These are phyloP conservation scores for Nematostella vectensis DNA, from an alignment of 92 coral and sea anemone species.

Conservation along the genomic window DNA sequence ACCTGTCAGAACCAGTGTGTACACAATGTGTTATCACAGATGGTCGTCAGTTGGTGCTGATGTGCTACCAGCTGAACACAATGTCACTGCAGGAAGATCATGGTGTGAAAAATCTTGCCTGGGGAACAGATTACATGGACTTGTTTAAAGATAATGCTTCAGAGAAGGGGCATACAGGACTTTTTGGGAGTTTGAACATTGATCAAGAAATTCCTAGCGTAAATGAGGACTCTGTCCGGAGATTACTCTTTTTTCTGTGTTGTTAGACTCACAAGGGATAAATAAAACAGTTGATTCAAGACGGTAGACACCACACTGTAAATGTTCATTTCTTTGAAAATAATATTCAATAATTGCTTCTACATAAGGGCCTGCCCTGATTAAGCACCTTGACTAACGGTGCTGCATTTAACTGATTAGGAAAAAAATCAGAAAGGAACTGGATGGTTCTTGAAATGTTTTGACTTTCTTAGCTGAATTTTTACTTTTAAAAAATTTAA, in stretches of 20 bases:
- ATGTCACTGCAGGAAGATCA: conserved; percentile 86
- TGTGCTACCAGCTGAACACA: conserved; percentile 91
- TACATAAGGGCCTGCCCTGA: no score
- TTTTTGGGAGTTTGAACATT: conserved; percentile 59
- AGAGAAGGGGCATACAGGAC: conserved; percentile 20
- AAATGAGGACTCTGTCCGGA: conserved; percentile 64
- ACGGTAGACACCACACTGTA: no score
- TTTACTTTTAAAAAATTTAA: no score
- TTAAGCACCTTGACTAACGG: no score
- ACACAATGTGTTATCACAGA: conserved; percentile 71
- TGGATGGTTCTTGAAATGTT: no score
- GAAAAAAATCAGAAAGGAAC: no score
- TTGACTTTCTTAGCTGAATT: no score
- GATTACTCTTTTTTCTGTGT: conserved; percentile 52
- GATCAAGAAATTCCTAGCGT: conserved; percentile 30
- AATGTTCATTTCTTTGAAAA: no score
- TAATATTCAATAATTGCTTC: no score
- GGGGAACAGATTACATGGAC: conserved; percentile 50
- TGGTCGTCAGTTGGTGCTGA: conserved; percentile 55
- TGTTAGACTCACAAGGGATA: neutral
- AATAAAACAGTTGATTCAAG: no score
- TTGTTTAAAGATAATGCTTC: conserved; percentile 26
- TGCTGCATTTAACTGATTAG: no score
- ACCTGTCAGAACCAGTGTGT: conserved; percentile 61
- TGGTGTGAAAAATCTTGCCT: conserved; percentile 88